A percentile compares a stretch with the other conserved stretches of the same genome.
Conservation (phyloP, 2,888 invertebrate genomes). For the Hedya salicella region DNA sequence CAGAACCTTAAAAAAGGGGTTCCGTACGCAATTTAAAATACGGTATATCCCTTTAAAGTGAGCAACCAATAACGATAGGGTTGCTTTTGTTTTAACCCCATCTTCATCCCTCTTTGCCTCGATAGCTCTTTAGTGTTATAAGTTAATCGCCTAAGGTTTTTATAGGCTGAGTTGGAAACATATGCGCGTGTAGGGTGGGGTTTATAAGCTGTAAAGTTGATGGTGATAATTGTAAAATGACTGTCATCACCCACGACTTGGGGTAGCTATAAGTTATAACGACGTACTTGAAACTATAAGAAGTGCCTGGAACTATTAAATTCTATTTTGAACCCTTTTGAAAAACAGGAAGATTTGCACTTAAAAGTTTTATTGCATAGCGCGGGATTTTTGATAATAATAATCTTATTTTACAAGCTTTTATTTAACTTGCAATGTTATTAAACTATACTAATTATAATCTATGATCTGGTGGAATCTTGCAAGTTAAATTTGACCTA, state of each 20-base stretch:
- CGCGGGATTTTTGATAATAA: no score
- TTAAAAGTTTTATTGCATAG: no score
- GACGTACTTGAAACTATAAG: neutral
- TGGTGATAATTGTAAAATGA: slow-evolving; percentile 6
- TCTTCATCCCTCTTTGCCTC: slow-evolving; percentile 61
- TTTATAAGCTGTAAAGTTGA: slow-evolving; percentile 14
- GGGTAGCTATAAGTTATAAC: neutral
- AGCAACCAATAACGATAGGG: slow-evolving; percentile 70
- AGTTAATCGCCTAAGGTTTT: slow-evolving; percentile 58
- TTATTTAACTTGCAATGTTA: no score
- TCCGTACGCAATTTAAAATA: slow-evolving; percentile 65
- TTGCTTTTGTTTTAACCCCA: slow-evolving; percentile 70
- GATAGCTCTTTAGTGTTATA: slow-evolving; percentile 75
- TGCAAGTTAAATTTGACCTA: no score
- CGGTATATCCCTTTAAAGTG: slow-evolving; percentile 67
- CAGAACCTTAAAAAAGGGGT: slow-evolving; percentile 15
- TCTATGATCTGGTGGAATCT: no score
- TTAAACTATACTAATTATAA: no score
- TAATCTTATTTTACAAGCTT: no score
- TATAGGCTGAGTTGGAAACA: slow-evolving; percentile 18
- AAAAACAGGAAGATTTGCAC: no score
- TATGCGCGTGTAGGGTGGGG: slow-evolving; percentile 14
- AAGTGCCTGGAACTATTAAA: neutral
- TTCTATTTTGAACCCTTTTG: neutral
- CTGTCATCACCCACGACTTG: neutral